These are phyloP conservation scores for Lithodes maja DNA, from an alignment of 2,888 invertebrate species.

Conservation along the genomic window DNA sequence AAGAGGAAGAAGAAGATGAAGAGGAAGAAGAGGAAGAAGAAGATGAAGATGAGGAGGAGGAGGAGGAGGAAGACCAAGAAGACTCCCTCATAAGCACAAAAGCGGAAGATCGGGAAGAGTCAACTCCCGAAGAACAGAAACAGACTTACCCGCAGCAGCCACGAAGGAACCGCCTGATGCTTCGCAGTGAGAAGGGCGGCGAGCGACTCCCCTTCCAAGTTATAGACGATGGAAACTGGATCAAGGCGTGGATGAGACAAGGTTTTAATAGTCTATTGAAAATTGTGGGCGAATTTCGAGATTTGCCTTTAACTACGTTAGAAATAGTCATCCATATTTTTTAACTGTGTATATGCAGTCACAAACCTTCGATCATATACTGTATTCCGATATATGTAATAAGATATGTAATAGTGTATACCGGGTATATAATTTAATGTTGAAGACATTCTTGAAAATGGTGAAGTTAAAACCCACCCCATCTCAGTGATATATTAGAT, in stretches of 20 bases:
- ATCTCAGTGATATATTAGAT: too few species aligned
- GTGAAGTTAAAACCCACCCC: too few species aligned
- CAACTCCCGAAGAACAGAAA: not conserved
- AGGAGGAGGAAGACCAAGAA: not conserved
- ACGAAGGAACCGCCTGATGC: not conserved
- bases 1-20: constrained; percentile 45
- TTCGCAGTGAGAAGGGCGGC: constrained; percentile 23
- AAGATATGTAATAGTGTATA: too few species aligned
- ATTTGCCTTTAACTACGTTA: not conserved
- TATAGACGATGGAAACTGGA: constrained; percentile 59
- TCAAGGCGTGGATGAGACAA: constrained; percentile 61
- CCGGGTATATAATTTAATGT: too few species aligned
- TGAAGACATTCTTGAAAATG: too few species aligned
- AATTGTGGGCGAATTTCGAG: too few species aligned
- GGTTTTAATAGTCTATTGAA: constrained; percentile 26
- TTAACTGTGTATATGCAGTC: too few species aligned
- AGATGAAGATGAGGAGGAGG: too few species aligned
- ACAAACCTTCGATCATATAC: too few species aligned
- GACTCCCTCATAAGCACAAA: not conserved
- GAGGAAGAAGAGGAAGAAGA: constrained; percentile 2
- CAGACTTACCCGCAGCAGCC: not conserved
- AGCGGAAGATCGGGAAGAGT: not conserved
- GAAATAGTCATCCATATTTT: not conserved
- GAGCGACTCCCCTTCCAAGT: constrained; percentile 47
- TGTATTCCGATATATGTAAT: too few species aligned